Evolutionary conservation across 2,888 invertebrate genomes (phyloP).

Genomic region (Drosophila infuscata): DNA sequence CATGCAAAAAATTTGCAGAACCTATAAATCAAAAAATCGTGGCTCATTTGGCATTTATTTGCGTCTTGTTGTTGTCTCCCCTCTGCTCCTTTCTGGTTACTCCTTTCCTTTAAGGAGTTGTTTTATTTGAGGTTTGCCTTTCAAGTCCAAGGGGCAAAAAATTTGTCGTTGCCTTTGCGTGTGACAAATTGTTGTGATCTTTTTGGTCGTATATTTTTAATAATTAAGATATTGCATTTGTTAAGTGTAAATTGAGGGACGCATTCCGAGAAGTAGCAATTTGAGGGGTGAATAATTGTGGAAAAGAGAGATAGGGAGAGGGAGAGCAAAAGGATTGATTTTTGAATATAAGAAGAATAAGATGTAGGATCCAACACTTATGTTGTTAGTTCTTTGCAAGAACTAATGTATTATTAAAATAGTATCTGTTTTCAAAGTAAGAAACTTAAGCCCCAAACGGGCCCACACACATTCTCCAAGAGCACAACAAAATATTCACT

Average conservation of each 20-base stretch:
- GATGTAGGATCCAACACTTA: background rate
- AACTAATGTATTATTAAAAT: background rate
- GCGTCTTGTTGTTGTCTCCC: constrained; percentile 7
- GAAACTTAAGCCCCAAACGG: background rate
- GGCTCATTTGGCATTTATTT: constrained; percentile 66
- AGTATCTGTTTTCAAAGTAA: background rate
- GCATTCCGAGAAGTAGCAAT: background rate
- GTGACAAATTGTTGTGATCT: constrained; percentile 41
- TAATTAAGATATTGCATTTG: constrained; percentile 20
- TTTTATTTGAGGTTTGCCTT: constrained; percentile 3
- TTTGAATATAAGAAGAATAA: background rate
- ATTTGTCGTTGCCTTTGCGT: constrained; percentile 43
- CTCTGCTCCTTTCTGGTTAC: background rate
- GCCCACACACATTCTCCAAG: constrained; percentile 3
- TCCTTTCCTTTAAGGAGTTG: background rate
- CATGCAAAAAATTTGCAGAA: constrained; percentile 64
- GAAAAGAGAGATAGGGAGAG: no score
- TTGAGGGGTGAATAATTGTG: background rate
- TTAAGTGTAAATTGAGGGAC: constrained; percentile 6
- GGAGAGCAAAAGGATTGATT: background rate
- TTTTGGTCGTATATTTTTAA: constrained; percentile 16
- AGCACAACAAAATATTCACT: constrained; percentile 27
- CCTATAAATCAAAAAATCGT: constrained; percentile 65
- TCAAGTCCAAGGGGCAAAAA: constrained; percentile 24
- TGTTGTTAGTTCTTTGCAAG: no score